Base-by-base conservation (phyloP, 2,797 vertebrate genomes). In the Craterocephalus amniculus region DNA sequence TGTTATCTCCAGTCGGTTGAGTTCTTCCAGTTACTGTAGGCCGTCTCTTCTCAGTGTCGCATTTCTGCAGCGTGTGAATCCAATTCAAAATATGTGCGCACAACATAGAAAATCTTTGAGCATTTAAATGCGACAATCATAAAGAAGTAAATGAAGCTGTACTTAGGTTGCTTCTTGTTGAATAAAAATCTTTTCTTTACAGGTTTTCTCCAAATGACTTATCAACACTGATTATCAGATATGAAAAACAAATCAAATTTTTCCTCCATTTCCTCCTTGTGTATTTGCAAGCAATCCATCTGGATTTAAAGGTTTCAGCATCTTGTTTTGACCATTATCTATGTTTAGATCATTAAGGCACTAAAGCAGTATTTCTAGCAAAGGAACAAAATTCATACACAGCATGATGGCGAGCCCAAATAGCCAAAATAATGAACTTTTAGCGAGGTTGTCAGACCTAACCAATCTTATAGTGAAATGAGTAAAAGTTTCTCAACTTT, bases 191-290 rank as follows among this genome's bases (percentile, higher is more conserved):
- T 43, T 43, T 6, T 20, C 18, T 43, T 26, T 14, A 14, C 24
- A 52, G 49, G 5, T 24, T 22, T 26, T 24, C 4, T 24, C 16
- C 13, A 31, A 11, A 27, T 34, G 29, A 36, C 20, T 69, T 40
- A 62, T 16, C 16, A 24, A 16, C 12, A 16, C 38, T 35, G 29
- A 45, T 67, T 32, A 57, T 62, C 26, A 55, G 12, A 59, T 26
- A 49, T 1, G 8, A 27, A 27, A 4, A n/a, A 69, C 8, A n/a
- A 20, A 22, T 67, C 3, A 26, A 35, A 36, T 34, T 61, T 67
- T 70, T 72, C 48, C 55, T 68, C 5, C 45, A 10, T 2, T 52
- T 48, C 18, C 40, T 2, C 40, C n/a, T 63, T 82, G 16, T 56
- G 2, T 38, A 40, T 49, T 45, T 45, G 22, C 10, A 34, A 67